Conservation (phyloP, 2,888 invertebrate genomes). For the Baccha elongata region DNA sequence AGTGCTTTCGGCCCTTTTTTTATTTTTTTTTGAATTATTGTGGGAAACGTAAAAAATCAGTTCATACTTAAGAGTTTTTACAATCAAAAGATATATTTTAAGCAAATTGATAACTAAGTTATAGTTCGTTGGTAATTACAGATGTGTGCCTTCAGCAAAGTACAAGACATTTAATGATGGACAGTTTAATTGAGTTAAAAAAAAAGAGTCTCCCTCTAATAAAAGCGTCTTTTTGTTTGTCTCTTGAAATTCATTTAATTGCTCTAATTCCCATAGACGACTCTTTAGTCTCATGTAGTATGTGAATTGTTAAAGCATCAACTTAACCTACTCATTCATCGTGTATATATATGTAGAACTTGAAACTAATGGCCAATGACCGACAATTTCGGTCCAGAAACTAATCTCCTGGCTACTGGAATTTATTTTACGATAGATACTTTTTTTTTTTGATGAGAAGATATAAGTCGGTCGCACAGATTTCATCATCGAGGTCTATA, state of each 20-base stretch:
- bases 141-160: conserved; percentile 10
- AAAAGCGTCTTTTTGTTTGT: conserved; percentile 11
- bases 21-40: conserved; percentile 17
- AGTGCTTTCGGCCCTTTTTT: conserved; percentile 40
- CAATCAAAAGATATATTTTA: conserved; percentile 43
- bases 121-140: conserved; percentile 34
- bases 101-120: conserved; percentile 62
- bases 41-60: conserved; percentile 43
- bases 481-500: conserved; percentile 47
- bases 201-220: conserved; percentile 12
- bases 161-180: conserved; percentile 34
- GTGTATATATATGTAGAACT: conserved; percentile 2
- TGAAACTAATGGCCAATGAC: conserved; percentile 64
- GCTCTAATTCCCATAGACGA: conserved; percentile 70
- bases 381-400: conserved; percentile 44
- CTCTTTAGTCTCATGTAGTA: not conserved
- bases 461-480: conserved; percentile 45
- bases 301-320: conserved; percentile 12
- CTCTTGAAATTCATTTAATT: conserved; percentile 52
- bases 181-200: conserved; percentile 37
- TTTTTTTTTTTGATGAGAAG: conserved; percentile 15
- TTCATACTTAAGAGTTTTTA: conserved; percentile 6
- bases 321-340: conserved; percentile 23
- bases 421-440: conserved; percentile 54
- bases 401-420: conserved; percentile 60